Evolutionary conservation across 2,797 vertebrate species (phyloP).

Genomic region (Rhinoraja longicauda): DNA sequence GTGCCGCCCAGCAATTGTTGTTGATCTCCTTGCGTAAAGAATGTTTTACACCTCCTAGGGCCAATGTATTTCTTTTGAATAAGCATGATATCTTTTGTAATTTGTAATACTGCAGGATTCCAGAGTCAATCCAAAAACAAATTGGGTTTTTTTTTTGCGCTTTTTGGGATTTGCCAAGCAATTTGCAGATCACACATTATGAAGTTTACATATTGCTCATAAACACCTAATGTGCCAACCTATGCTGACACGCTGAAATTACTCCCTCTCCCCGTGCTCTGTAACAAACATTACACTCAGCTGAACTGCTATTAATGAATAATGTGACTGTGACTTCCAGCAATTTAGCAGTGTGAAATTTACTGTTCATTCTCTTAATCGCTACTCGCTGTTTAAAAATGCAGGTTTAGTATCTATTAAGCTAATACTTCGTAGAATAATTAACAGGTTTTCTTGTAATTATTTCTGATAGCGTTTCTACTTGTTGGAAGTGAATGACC

Average conservation of each 20-base stretch:
- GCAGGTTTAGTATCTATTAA: slow-evolving; percentile 19
- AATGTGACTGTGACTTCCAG: slow-evolving; percentile 31
- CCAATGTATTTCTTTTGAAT: background rate
- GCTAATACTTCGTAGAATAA: slow-evolving; percentile 4
- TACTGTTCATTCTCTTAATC: slow-evolving; percentile 9
- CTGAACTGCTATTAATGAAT: slow-evolving; percentile 26
- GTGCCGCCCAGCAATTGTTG: no score
- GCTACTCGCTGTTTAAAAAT: slow-evolving; percentile 6
- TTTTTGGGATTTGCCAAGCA: background rate
- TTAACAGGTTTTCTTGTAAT: slow-evolving; percentile 17
- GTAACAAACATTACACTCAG: slow-evolving; percentile 7
- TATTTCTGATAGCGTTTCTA: background rate
- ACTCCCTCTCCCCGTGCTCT: background rate
- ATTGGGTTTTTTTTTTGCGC: background rate
- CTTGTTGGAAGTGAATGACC: background rate
- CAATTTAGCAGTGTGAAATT: slow-evolving; percentile 31
- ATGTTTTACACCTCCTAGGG: background rate
- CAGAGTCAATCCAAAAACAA: background rate
- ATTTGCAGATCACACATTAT: slow-evolving; percentile 7
- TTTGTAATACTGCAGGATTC: background rate
- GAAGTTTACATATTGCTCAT: slow-evolving; percentile 30
- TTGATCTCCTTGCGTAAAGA: background rate
- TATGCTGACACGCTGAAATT: slow-evolving; percentile 32
- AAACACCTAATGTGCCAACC: slow-evolving; percentile 22
- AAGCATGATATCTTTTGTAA: background rate